Evolutionary conservation across 2,113 vertebrate species (phyloP), one percentile per base, ranked within the genome.

Genomic region (Dipodomys spectabilis): DNA sequence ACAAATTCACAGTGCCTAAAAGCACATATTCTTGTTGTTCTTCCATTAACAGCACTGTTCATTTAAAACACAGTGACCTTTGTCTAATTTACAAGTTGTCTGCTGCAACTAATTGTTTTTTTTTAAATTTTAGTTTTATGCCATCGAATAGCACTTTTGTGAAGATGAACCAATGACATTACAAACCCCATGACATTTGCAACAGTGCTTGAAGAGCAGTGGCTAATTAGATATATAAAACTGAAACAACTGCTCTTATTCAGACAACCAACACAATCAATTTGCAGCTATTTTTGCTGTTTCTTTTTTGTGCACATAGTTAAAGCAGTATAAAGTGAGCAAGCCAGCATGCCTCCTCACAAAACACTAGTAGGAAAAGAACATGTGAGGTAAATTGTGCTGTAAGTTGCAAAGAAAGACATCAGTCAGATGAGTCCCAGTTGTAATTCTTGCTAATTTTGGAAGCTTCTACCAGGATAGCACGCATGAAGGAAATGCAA

Each of bases 31-130:
- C 67, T 92, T 18, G 69, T 57, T 92, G 68, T 93, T 97, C 97
- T 93, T 72, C 95, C 86, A 91, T 93, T 96, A 97, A 94, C 9
- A 73, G 67, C 86, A 93, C 18, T 74, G 67, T 89, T 97, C 93
- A 97, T 97, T 39, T 97, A 97, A 96, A 96, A 97, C 45, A 92
- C 72, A 95, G 94, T 94, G 96, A 95, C 92, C 86, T 96, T 97
- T 95, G 72, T 94, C 83, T 97, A 97, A 97, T 96, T 90, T 97
- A 79, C 88, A 96, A 93, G 86, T 80, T 95, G 82, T 95, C 96
- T 97, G 78, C 80, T 95, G 84, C 75, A 94, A 86, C 92, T 91
- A 93, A 93, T 94, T 95, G 30, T 69, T 96, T 86, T 53, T 71
- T 72, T 88, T 39, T 49, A 49, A 57, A 57, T 57, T 57, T 91